Evolutionary conservation across 2,797 vertebrate genomes (phyloP), one percentile per base, ranked within the genome.

Genomic region (Coendou prehensilis): DNA sequence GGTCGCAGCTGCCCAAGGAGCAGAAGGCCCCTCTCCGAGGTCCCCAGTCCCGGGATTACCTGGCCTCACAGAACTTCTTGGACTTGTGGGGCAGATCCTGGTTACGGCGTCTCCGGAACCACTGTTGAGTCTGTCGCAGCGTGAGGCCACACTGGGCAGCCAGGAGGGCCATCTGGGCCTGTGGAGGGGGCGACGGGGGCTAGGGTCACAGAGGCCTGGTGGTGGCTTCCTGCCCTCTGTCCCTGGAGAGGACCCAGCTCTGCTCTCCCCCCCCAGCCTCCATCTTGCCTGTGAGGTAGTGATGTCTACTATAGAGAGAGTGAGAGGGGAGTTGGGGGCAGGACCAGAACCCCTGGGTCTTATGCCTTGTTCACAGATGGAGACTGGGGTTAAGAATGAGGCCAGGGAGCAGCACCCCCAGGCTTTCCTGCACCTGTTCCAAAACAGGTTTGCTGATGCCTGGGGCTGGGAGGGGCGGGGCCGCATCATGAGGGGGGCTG

Each of bases 61-160:
- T 93, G 90, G 97, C 90, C 59, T 98, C 98, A 67, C 89, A 97
- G 98, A 99, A 99, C 98, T 99, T 99, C 98, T 99, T 99, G 0
- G 99, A 99, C 96, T 99, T 98, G 94, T 97, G 98, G 47, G 99
- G 99, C 83, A 98, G 98, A 95, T 99, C 99, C 76, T 99, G 98
- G 96, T 99, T 99, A 92, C 99, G 98, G 26, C 99, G 99, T 91
- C 94, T 98, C 89, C 98, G 98, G 98, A 99, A 99, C 99, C 99
- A 99, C 41, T 98, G 98, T 86, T 99, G 99, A 93, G 99, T 99
- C 97, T 99, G 99, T 28, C 98, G 98, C 83, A 98, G 97, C 0
- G 99, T 98, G 93, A 99, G 98, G 84, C 96, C 97, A 6, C 97
- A 97, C 57, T 95, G 96, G 10, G 59, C 26, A 0, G 97, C 93